Percentiles rank a stretch among this genome's conserved stretches.
These are phyloP conservation scores for Phyto melanocephala DNA, from an alignment of 2,888 invertebrate genomes.

Conservation along the genomic window DNA sequence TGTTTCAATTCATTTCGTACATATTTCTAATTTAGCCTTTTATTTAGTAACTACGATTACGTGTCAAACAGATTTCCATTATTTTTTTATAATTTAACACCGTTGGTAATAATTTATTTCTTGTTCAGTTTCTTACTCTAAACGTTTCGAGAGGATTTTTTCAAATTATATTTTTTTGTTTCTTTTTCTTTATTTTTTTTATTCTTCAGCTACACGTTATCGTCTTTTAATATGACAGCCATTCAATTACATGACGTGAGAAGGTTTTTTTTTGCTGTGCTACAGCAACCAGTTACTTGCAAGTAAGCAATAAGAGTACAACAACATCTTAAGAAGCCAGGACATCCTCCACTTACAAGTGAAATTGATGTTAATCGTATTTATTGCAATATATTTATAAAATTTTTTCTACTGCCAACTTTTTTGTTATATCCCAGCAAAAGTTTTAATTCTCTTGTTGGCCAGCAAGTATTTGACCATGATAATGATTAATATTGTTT, in stretches of 20 bases:
- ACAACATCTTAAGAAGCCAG: conserved; percentile 21
- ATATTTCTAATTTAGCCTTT: not conserved
- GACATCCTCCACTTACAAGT: conserved; percentile 44
- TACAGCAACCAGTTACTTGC: conserved; percentile 9
- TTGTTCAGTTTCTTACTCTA: not conserved
- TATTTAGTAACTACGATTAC: not conserved
- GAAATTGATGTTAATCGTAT: conserved; percentile 65
- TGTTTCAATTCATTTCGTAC: not conserved
- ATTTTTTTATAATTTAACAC: conserved; percentile 38
- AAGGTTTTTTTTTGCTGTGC: conserved; percentile 48
- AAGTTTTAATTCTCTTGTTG: not conserved
- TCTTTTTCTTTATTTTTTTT: not conserved
- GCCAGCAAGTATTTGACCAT: too few relatives aligned
- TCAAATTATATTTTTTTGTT: conserved; percentile 4
- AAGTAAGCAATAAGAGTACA: conserved; percentile 5
- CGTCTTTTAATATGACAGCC: conserved; percentile 61
- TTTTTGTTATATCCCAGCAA: not conserved
- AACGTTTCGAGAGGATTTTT: conserved; percentile 1
- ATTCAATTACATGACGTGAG: conserved; percentile 62
- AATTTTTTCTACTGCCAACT: not conserved
- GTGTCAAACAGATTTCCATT: conserved; percentile 11
- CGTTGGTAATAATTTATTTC: conserved; percentile 37
- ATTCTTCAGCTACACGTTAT: conserved; percentile 32
- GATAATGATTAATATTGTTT: too few relatives aligned
- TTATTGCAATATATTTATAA: conserved; percentile 53